Percentiles rank a stretch among this genome's conserved stretches.
These are phyloP conservation scores for Amphiduros pacificus DNA, from an alignment of 2,888 invertebrate species.

Conservation along the genomic window DNA sequence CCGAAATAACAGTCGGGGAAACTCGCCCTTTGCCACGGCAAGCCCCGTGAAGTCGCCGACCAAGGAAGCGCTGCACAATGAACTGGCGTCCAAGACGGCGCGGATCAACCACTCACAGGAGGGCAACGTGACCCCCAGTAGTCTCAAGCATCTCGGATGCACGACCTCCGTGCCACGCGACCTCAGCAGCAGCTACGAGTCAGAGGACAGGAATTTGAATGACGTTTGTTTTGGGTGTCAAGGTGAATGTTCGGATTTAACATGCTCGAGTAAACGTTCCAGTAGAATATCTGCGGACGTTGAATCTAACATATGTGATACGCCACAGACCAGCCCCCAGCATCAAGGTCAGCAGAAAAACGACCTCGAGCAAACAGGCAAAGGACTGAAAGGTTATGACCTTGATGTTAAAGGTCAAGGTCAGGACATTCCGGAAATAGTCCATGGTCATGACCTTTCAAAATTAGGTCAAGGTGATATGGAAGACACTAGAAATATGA, in stretches of 20 bases:
- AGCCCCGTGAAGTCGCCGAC: constrained; percentile 40
- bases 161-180: constrained; percentile 9
- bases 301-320: constrained; percentile 45
- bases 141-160: constrained; percentile 47
- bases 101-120: constrained; percentile 36
- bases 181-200: background rate
- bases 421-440: background rate
- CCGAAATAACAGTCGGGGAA: constrained; percentile 52
- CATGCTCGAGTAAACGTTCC: constrained; percentile 46
- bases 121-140: constrained; percentile 33
- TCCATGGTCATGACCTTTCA: background rate
- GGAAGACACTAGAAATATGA: constrained; percentile 15
- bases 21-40: background rate
- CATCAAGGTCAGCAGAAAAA: constrained; percentile 7
- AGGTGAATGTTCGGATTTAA: constrained; percentile 50
- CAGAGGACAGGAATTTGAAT: constrained; percentile 41
- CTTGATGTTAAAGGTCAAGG: background rate
- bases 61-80: constrained; percentile 43
- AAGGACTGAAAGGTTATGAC: background rate
- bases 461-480: no score
- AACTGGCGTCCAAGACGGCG: constrained; percentile 35
- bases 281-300: constrained; percentile 43
- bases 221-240: constrained; percentile 57
- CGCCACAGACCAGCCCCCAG: constrained; percentile 12
- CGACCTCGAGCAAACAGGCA: background rate